Conservation (phyloP, 2,797 vertebrate species). For the Lutjanus argentimaculatus region DNA sequence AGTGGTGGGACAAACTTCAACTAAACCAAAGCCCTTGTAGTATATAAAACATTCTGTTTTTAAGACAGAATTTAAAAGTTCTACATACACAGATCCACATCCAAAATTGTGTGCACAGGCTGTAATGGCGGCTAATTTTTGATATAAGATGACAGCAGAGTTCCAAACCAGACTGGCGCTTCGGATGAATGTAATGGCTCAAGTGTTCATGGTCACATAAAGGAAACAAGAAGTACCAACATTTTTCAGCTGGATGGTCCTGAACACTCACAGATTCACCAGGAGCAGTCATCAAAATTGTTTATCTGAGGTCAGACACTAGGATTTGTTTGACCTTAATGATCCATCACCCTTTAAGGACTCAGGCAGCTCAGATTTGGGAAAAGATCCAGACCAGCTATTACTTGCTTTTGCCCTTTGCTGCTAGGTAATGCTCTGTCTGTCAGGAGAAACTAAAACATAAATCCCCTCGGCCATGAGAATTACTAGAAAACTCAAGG, state of each 20-base stretch:
- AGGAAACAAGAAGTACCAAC: not conserved
- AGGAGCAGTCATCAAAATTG: not conserved
- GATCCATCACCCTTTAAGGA: not conserved
- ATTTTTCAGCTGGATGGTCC: not conserved
- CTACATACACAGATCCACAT: too few relatives aligned
- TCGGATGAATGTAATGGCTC: not conserved
- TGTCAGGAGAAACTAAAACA: not conserved
- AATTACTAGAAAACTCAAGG: not conserved
- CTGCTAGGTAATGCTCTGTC: not conserved
- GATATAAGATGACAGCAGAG: not conserved
- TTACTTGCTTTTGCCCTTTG: not conserved
- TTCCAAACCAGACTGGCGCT: not conserved
- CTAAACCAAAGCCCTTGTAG: not conserved
- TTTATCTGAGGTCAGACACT: not conserved
- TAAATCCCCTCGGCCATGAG: not conserved
- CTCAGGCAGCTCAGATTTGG: not conserved
- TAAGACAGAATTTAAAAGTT: not conserved
- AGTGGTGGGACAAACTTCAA: not conserved
- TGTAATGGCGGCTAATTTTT: not conserved
- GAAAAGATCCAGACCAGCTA: conserved; percentile 9
- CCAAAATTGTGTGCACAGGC: not conserved
- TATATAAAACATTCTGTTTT: too few relatives aligned
- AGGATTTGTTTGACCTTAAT: conserved; percentile 9
- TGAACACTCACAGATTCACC: not conserved
- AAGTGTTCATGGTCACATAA: not conserved